Conservation (phyloP, 2,113 vertebrate species). For the Triplophysa siluroides region DNA sequence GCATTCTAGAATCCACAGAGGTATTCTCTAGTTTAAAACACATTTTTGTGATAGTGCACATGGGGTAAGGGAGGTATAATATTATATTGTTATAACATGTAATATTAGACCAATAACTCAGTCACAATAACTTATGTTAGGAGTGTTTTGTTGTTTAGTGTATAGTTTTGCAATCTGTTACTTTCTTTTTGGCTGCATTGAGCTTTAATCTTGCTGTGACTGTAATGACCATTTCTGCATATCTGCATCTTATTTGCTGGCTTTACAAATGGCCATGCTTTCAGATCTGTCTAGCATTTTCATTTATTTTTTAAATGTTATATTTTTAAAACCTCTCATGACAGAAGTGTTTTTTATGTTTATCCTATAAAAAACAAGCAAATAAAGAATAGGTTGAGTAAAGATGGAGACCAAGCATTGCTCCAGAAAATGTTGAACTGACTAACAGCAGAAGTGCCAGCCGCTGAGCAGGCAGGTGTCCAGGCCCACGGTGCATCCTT, state of each 20-base stretch:
- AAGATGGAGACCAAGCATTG: background rate
- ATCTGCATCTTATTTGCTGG: no score
- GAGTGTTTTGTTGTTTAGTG: no score
- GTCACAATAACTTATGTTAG: background rate
- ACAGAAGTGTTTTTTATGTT: no score
- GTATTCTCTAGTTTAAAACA: background rate
- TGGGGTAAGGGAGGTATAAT: background rate
- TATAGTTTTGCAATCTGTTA: no score
- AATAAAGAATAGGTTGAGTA: background rate
- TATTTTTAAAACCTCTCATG: no score
- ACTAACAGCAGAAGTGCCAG: background rate
- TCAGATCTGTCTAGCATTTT: no score
- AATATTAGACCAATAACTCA: background rate
- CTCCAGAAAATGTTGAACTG: conserved; percentile 1
- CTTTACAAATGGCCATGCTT: no score
- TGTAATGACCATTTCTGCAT: no score
- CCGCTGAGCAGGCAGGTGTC: conserved; percentile 38
- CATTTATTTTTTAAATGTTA: no score
- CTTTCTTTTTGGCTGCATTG: no score
- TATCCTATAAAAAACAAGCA: background rate
- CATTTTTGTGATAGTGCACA: background rate
- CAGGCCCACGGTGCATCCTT: conserved; percentile 31
- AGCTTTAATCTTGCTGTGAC: no score
- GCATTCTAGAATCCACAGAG: background rate
- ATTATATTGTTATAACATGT: no score